Conservation (phyloP, 1,140 invertebrate genomes). For the Micrasema minimum region DNA sequence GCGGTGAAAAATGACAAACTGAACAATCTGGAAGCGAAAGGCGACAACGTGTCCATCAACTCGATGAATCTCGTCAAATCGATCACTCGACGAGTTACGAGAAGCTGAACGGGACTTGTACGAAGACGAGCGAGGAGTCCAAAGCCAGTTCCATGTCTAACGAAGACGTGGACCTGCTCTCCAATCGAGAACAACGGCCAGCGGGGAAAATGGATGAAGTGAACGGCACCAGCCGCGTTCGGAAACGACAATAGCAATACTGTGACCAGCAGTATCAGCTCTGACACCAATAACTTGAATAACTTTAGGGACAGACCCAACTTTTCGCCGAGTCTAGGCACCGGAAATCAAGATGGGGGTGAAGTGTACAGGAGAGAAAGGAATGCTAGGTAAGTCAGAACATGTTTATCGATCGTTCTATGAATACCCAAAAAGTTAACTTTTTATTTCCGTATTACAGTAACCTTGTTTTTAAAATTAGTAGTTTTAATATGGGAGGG, state of each 20-base stretch:
- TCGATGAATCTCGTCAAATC: constrained; percentile 43
- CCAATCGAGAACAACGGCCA: constrained; percentile 35
- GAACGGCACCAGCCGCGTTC: constrained; percentile 10
- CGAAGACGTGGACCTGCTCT: constrained; percentile 43
- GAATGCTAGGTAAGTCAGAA: constrained; percentile 29
- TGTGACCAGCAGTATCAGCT: constrained; percentile 50
- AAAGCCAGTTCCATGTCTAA: constrained; percentile 49
- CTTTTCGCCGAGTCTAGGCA: constrained; percentile 37
- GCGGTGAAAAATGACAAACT: constrained; percentile 35
- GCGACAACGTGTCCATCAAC: constrained; percentile 39
- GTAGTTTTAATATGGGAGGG: no score
- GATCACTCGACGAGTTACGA: constrained; percentile 48
- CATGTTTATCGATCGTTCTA: no score
- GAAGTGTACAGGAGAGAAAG: constrained; percentile 44
- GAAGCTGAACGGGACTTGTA: constrained; percentile 46
- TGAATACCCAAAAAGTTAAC: no score
- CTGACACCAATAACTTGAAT: constrained; percentile 46
- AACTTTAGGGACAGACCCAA: constrained; percentile 41
- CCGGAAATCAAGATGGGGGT: constrained; percentile 13
- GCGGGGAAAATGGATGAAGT: constrained; percentile 24
- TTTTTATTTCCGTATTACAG: no score
- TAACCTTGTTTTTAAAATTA: no score
- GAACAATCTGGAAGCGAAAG: constrained; percentile 28
- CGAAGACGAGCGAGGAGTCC: constrained; percentile 47
- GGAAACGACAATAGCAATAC: constrained; percentile 45